Percentiles rank a stretch among this genome's conserved stretches.
Evolutionary conservation across 2,797 vertebrate genomes (phyloP).

Genomic region (Ciconia nigra): DNA sequence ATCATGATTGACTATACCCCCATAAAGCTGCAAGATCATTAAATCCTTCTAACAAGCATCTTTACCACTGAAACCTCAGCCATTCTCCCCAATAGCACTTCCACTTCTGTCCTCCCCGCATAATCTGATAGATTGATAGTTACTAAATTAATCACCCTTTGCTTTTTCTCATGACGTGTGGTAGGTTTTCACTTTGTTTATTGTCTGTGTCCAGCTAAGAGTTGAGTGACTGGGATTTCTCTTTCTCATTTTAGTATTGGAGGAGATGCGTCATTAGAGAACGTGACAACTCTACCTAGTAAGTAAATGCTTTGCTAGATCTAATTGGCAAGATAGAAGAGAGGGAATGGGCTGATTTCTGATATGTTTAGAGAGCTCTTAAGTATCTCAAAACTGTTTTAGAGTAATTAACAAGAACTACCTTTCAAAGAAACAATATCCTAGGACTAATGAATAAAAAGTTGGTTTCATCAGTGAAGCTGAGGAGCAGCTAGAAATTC

Average conservation of each 20-base stretch:
- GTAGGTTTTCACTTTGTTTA: not conserved
- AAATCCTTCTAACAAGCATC: not conserved
- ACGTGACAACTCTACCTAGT: slow-evolving; percentile 91
- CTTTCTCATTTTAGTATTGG: slow-evolving; percentile 83
- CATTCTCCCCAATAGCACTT: not conserved
- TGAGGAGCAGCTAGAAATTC: not conserved
- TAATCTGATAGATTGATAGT: not conserved
- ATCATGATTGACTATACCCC: not conserved
- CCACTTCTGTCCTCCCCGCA: not conserved
- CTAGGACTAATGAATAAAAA: not conserved
- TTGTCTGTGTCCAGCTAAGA: not conserved
- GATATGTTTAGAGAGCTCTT: not conserved
- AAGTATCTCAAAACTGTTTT: not conserved
- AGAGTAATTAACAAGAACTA: not conserved
- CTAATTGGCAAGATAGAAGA: not conserved
- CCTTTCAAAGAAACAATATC: not conserved
- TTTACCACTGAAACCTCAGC: not conserved
- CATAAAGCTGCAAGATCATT: not conserved
- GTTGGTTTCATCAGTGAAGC: not conserved
- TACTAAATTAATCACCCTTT: not conserved
- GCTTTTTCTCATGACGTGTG: not conserved
- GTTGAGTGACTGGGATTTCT: not conserved
- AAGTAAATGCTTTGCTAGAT: slow-evolving; percentile 61
- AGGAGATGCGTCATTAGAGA: slow-evolving; percentile 81
- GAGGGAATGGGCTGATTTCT: not conserved